These are phyloP conservation scores for Gila orcuttii DNA, from an alignment of 2,113 vertebrate species.

Conservation along the genomic window DNA sequence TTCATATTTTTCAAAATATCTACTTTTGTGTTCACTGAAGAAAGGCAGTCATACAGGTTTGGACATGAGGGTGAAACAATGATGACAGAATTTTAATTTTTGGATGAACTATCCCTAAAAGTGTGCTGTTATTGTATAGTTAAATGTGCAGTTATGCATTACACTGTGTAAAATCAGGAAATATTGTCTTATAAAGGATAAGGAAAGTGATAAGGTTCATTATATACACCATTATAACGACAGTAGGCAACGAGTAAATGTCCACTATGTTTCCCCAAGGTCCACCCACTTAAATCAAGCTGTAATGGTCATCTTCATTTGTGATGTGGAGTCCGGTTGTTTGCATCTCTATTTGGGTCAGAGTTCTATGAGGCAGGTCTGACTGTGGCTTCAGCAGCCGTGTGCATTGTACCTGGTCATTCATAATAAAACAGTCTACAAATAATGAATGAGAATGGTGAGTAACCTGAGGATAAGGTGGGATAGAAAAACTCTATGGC, in stretches of 20 bases:
- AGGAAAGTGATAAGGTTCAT: not conserved
- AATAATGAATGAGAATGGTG: conserved; percentile 79
- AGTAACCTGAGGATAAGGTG: conserved; percentile 77
- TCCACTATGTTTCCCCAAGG: not conserved
- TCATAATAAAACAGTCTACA: conserved; percentile 73
- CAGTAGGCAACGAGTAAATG: not conserved
- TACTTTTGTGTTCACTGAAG: too few relatives aligned
- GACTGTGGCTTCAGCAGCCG: conserved; percentile 52
- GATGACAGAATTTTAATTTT: too few relatives aligned
- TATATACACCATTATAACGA: not conserved
- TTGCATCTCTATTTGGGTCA: conserved; percentile 64
- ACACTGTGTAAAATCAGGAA: not conserved
- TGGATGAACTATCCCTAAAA: too few relatives aligned
- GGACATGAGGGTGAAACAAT: too few relatives aligned
- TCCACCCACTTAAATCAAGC: conserved; percentile 9
- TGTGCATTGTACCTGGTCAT: conserved; percentile 76
- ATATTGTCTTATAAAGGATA: not conserved
- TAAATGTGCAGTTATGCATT: not conserved
- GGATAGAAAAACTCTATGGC: conserved; percentile 52
- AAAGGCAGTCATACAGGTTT: too few relatives aligned
- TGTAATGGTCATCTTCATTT: conserved; percentile 20
- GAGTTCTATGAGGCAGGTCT: conserved; percentile 47
- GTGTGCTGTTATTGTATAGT: too few relatives aligned
- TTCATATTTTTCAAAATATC: too few relatives aligned
- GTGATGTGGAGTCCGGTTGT: not conserved